phyloP scores from a whole-genome alignment of 2,797 vertebrate genomes.

The Eupleurogrammus muticus region DNA sequence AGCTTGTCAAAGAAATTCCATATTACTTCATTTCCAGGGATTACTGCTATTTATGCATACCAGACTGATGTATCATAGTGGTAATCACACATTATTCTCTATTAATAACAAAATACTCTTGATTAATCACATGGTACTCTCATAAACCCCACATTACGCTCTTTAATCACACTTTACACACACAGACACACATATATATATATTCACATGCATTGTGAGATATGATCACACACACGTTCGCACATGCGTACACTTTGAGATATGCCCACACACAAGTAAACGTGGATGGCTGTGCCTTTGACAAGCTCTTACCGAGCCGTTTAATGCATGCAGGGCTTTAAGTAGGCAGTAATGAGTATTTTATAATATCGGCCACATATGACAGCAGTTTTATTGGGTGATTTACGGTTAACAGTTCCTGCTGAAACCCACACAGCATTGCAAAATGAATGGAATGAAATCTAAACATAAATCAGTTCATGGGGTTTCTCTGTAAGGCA shows the following conservation, averaged over 20 bases:
- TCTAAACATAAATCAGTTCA: conserved; percentile 65
- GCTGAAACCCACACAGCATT: conserved; percentile 59
- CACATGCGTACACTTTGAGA: not conserved
- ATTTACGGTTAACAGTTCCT: conserved; percentile 67
- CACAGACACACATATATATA: too few relatives aligned
- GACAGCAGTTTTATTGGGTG: conserved; percentile 56
- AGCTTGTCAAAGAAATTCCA: conserved; percentile 71
- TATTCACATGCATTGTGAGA: too few relatives aligned
- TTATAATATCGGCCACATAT: conserved; percentile 43
- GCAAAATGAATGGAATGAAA: conserved; percentile 66
- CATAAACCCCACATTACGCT: too few relatives aligned
- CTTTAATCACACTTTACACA: too few relatives aligned
- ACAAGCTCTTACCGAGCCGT: conserved; percentile 22
- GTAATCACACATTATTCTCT: conserved; percentile 74
- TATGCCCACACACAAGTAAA: not conserved
- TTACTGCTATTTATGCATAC: conserved; percentile 61
- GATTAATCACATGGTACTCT: too few relatives aligned
- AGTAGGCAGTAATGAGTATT: conserved; percentile 29
- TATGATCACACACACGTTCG: not conserved
- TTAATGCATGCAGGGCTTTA: conserved; percentile 38
- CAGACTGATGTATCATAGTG: conserved; percentile 59
- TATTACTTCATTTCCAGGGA: conserved; percentile 72
- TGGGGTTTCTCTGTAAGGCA: conserved; percentile 53
- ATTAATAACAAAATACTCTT: too few relatives aligned
- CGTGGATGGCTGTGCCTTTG: conserved; percentile 10